Evolutionary conservation across 2,113 vertebrate genomes (phyloP).

Genomic region (Acrocephalus kingi): DNA sequence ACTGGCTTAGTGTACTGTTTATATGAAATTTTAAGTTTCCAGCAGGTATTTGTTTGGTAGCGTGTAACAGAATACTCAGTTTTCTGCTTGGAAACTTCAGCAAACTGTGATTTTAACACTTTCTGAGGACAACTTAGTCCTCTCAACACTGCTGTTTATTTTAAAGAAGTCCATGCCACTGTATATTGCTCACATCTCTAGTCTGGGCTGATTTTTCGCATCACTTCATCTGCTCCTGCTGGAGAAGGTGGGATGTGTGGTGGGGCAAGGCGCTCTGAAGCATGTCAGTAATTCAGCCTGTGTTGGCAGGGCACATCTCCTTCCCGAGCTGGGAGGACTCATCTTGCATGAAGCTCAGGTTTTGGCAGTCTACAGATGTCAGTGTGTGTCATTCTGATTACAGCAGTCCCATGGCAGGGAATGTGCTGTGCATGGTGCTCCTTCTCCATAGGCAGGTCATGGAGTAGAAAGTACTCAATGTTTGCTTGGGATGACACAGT

Average conservation of each 20-base stretch:
- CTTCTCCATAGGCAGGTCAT: neutral
- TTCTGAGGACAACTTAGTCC: neutral
- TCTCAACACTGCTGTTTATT: neutral
- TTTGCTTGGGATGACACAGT: neutral
- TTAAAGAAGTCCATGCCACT: neutral
- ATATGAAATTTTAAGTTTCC: neutral
- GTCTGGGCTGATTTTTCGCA: neutral
- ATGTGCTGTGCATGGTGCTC: neutral
- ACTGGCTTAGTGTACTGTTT: neutral
- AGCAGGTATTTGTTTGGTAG: neutral
- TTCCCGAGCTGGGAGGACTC: neutral
- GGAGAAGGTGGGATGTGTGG: neutral
- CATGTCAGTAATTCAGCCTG: neutral
- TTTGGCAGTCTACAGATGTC: neutral
- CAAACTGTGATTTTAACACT: neutral
- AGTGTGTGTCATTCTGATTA: neutral
- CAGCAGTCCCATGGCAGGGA: fast-evolving
- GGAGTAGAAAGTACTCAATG: neutral
- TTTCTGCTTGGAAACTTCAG: neutral
- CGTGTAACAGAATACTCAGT: neutral
- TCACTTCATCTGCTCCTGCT: neutral
- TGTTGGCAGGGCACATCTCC: neutral
- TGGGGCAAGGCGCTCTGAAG: neutral
- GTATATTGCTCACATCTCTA: neutral
- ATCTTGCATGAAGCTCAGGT: neutral